Conservation (phyloP, 2,113 vertebrate species). For the Ranitomeya imitator region DNA sequence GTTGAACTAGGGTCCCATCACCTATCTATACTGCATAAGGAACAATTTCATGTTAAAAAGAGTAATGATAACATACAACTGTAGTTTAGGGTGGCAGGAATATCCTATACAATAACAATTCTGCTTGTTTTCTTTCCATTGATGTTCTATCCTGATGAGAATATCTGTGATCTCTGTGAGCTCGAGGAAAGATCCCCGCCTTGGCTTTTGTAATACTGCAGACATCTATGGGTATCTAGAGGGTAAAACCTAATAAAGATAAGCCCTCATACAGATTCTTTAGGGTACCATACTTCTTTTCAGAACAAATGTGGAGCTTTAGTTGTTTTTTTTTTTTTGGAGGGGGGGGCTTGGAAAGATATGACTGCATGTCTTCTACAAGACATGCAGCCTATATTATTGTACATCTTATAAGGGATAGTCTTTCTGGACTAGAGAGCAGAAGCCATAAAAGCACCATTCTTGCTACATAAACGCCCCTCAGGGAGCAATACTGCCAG, state of each 20-base stretch:
- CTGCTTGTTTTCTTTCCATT: not conserved
- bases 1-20: no score
- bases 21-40: no score
- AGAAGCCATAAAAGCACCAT: not conserved
- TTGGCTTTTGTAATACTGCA: not conserved
- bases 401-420: not conserved
- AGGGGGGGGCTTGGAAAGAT: not conserved
- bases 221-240: not conserved
- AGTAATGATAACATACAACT: no score
- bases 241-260: not conserved
- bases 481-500: slow-evolving; percentile 2
- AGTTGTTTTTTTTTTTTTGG: not conserved
- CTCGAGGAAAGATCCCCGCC: not conserved
- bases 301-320: not conserved
- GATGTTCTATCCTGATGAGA: not conserved
- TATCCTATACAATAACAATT: not conserved
- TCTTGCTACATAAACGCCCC: not conserved
- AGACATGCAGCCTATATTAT: not conserved
- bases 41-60: no score
- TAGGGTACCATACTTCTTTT: not conserved
- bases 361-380: not conserved
- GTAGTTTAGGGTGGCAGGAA: not conserved
- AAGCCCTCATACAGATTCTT: not conserved
- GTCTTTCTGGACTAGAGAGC: not conserved
- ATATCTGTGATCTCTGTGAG: not conserved